Base-by-base conservation (phyloP, 2,888 invertebrate species). In the Gymnoscelis rufifasciata region DNA sequence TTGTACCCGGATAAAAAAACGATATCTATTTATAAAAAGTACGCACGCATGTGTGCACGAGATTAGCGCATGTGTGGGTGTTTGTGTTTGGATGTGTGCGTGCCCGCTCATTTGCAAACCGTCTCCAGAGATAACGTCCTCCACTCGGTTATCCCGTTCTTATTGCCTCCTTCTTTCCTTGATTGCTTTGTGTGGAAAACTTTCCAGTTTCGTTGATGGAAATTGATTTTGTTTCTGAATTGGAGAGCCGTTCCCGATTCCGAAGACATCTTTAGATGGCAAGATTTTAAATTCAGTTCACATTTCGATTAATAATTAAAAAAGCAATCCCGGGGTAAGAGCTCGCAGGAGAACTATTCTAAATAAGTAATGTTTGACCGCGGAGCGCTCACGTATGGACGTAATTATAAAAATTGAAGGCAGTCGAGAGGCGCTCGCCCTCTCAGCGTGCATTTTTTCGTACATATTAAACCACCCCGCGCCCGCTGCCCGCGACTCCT, bases 331-430 rank as follows among this genome's bases (percentile, higher is more conserved):
- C 64, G 52, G 58, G 60, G 54, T 64, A 59, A 68, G 62, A 68
- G 71, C 65, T 57, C 57, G 58, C 55, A 56, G 62, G 63, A 66
- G 64, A 74, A 75, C 73, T 76, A 76, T 76, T 74, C 64, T 78
- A 74, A 81, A 80, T 79, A 80, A 77, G 69, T 77, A 75, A 78
- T 73, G 74, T 60, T 46, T 59, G 19, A 36, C 29, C 26, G 88
- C 52, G 55, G 59, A 64, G 76, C 89, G 78, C 90, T 94, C 80
- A 92, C 92, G 87, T 87, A 87, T 87, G 88, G 86, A 86, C 87
- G 86, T 87, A 88, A 87, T 88, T 88, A 87, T 87, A 87, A 88
- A 88, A 88, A 87, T 87, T 83, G 84, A 83, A 88, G 84, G 81
- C 82, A 83, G 77, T 81, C 68, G 68, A 72, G 75, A 73, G 70